These are phyloP conservation scores for Clusia tigrina DNA, from an alignment of 2,888 invertebrate genomes.

Conservation along the genomic window DNA sequence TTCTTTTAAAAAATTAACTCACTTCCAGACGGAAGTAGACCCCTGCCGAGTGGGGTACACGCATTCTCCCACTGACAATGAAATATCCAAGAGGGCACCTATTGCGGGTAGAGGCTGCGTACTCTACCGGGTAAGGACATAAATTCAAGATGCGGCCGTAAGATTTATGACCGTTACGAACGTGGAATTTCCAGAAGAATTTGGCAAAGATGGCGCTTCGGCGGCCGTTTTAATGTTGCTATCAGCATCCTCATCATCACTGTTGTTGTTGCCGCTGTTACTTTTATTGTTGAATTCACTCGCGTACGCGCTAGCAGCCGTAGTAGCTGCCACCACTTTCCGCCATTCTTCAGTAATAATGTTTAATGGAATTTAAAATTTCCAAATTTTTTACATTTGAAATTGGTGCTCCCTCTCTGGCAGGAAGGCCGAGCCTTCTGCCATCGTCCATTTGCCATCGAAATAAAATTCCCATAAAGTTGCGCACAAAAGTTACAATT, in stretches of 20 bases:
- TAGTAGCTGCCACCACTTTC: neutral
- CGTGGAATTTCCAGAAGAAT: constrained; percentile 51
- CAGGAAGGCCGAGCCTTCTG: neutral
- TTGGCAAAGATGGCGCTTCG: neutral
- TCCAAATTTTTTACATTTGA: constrained; percentile 8
- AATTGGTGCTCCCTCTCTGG: neutral
- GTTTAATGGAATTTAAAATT: constrained; percentile 18
- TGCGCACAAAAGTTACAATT: constrained; percentile 2
- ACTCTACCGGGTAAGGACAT: too few species aligned
- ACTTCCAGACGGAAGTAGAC: too few species aligned
- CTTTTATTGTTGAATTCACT: neutral
- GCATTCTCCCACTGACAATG: too few species aligned
- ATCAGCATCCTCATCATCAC: neutral
- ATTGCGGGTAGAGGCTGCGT: too few species aligned
- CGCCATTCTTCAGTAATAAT: constrained; percentile 3
- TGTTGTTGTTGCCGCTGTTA: neutral
- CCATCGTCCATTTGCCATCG: neutral
- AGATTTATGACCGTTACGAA: constrained; percentile 63
- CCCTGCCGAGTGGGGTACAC: too few species aligned
- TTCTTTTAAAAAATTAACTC: too few species aligned
- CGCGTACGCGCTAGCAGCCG: neutral
- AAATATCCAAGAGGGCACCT: too few species aligned
- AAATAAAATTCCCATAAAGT: constrained; percentile 16
- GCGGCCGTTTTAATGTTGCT: neutral
- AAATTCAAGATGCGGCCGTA: constrained; percentile 63